These are phyloP conservation scores for Lasiurus borealis DNA, from an alignment of 2,113 vertebrate genomes.

Conservation along the genomic window DNA sequence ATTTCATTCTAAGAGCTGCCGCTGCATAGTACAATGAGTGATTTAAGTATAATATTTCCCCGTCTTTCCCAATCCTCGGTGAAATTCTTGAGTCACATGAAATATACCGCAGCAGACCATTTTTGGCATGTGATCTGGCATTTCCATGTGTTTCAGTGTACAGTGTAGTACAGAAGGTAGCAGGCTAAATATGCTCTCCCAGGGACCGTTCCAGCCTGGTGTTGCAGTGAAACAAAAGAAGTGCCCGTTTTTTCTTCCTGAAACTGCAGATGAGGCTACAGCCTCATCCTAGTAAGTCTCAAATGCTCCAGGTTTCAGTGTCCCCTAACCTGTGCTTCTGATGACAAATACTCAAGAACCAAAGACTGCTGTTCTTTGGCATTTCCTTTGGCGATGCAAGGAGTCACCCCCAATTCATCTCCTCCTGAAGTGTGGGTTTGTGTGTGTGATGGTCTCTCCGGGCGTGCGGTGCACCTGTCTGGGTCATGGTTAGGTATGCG, in stretches of 20 bases:
- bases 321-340: background rate
- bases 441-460: background rate
- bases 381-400: background rate
- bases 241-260: background rate
- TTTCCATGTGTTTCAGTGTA: background rate
- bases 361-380: too few relatives aligned
- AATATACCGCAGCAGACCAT: background rate
- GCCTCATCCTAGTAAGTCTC: background rate
- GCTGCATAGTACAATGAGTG: background rate
- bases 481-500: background rate
- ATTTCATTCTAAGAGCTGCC: slow-evolving; percentile 37
- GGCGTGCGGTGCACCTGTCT: background rate
- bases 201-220: background rate
- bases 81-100: background rate
- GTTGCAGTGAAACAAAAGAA: background rate
- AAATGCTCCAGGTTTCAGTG: background rate
- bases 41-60: background rate
- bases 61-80: background rate
- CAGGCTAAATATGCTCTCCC: background rate
- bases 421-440: background rate
- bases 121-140: background rate
- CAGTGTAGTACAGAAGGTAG: background rate
- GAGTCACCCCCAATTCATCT: background rate
- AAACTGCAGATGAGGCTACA: background rate
- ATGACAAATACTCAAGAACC: background rate